A percentile compares a stretch with the other conserved stretches of the same genome.
Evolutionary conservation across 2,797 vertebrate species (phyloP).

Genomic region (Myripristis jacobus): DNA sequence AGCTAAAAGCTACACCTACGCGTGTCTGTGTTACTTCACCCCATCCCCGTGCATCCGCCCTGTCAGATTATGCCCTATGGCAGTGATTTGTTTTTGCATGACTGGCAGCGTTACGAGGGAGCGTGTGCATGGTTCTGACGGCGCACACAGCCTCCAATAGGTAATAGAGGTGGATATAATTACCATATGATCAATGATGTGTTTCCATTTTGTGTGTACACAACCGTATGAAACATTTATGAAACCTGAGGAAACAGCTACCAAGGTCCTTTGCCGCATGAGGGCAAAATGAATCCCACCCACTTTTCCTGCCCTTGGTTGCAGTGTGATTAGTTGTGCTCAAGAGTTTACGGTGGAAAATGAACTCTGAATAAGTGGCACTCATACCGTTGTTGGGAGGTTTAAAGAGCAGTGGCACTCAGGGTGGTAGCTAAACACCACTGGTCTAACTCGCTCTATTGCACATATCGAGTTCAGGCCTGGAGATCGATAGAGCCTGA

Average conservation of each 20-base stretch:
- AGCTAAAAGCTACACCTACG: conserved; percentile 71
- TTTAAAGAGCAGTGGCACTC: conserved; percentile 40
- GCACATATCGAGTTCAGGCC: conserved; percentile 62
- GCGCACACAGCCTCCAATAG: conserved; percentile 47
- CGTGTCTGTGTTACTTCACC: conserved; percentile 68
- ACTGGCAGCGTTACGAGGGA: conserved; percentile 55
- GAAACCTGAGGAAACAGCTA: conserved; percentile 15
- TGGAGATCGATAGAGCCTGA: conserved; percentile 65
- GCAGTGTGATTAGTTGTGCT: conserved; percentile 27
- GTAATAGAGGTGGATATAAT: conserved; percentile 58
- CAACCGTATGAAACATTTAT: conserved; percentile 53
- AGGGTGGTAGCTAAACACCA: conserved; percentile 47
- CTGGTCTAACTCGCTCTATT: conserved; percentile 42
- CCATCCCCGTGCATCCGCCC: conserved; percentile 53
- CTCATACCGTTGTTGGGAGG: conserved; percentile 29
- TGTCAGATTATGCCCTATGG: conserved; percentile 69
- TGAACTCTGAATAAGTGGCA: conserved; percentile 31
- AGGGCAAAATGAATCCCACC: conserved; percentile 30
- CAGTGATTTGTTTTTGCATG: conserved; percentile 68
- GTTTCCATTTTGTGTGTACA: conserved; percentile 36
- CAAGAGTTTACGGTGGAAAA: conserved; percentile 28
- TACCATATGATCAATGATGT: conserved; percentile 65
- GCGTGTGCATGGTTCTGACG: conserved; percentile 53
- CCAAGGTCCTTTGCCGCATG: conserved; percentile 17
- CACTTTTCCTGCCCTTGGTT: conserved; percentile 18